phyloP scores from a whole-genome alignment of 53 echinoderm and acorn worm species.

The Patiria pectinifera region DNA sequence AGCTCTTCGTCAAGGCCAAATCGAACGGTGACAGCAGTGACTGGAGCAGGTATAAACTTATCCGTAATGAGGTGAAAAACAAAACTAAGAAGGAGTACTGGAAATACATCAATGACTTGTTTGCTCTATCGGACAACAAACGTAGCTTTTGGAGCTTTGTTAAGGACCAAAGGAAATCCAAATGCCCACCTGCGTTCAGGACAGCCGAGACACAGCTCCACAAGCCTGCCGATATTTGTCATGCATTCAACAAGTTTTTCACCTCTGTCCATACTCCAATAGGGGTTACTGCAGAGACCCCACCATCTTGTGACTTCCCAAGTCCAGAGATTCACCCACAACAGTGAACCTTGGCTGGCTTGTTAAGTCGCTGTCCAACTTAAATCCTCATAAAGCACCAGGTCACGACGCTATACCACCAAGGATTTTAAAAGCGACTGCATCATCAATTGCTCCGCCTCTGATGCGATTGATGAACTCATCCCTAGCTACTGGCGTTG shows the following conservation, averaged over 20 bases:
- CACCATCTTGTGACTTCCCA: slow-evolving; percentile 12
- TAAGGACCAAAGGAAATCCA: slow-evolving; percentile 29
- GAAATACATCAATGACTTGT: slow-evolving; percentile 10
- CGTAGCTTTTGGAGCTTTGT: slow-evolving; percentile 43
- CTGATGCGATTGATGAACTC: slow-evolving; percentile 24
- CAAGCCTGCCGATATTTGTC: neutral
- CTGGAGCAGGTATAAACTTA: slow-evolving; percentile 34
- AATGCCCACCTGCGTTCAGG: slow-evolving; percentile 32
- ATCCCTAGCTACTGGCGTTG: slow-evolving; percentile 16
- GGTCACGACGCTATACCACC: slow-evolving; percentile 15
- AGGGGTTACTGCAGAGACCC: neutral
- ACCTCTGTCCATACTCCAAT: slow-evolving; percentile 21
- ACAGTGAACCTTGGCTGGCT: slow-evolving; percentile 5
- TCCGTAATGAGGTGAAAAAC: slow-evolving; percentile 34
- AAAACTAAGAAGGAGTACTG: neutral
- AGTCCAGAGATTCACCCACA: slow-evolving; percentile 12
- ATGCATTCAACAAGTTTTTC: slow-evolving; percentile 36
- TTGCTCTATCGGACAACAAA: slow-evolving; percentile 15
- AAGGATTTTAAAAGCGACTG: neutral
- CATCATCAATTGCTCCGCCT: slow-evolving; percentile 22
- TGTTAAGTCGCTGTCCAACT: neutral
- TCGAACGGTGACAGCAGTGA: neutral
- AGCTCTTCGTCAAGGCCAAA: slow-evolving; percentile 42
- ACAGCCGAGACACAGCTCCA: neutral
- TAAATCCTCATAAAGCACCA: slow-evolving; percentile 25